Conservation (phyloP, 1,140 invertebrate species). For the Myzus persicae region DNA sequence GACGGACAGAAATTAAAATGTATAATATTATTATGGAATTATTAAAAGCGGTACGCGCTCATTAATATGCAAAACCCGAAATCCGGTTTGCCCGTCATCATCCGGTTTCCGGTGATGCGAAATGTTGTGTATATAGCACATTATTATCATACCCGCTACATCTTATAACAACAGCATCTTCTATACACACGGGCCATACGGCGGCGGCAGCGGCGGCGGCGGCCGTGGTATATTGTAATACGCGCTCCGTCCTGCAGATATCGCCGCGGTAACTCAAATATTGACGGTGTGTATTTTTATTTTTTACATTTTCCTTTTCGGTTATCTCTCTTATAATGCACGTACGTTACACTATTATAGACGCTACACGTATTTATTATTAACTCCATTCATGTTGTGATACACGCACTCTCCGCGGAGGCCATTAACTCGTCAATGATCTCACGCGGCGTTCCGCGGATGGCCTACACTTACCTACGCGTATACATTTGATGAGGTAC, state of each 20-base stretch:
- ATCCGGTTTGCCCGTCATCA: conserved; percentile 17
- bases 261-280: conserved; percentile 12
- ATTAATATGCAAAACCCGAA: conserved; percentile 22
- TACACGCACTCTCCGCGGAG: background rate
- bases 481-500: background rate
- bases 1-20: background rate
- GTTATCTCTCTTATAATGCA: background rate
- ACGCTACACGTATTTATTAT: background rate
- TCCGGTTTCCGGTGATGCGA: conserved; percentile 39
- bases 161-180: background rate
- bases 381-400: background rate
- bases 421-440: conserved; percentile 45
- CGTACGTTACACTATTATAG: background rate
- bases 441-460: background rate
- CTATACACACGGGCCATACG: background rate
- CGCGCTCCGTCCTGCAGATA: background rate
- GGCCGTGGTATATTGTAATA: background rate
- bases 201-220: no score
- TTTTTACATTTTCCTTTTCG: background rate
- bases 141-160: background rate
- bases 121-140: no score
- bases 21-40: background rate
- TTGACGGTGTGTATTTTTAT: background rate
- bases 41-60: background rate
- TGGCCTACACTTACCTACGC: background rate